Conservation (phyloP, 2,888 invertebrate genomes). For the Apoderus coryli region DNA sequence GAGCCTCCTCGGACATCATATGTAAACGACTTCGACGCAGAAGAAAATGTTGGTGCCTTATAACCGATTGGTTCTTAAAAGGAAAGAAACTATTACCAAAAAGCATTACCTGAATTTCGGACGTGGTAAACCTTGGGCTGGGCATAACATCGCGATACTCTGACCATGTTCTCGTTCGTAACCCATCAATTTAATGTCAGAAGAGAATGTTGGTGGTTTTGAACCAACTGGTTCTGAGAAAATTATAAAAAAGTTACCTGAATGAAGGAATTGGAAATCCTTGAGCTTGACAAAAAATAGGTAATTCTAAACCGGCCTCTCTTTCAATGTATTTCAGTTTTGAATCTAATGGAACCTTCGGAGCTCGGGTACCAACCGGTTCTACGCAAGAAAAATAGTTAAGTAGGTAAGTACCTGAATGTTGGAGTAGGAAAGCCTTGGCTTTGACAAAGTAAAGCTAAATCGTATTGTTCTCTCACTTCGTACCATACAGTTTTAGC, state of each 20-base stretch:
- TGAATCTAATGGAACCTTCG: constrained; percentile 30
- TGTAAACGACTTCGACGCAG: constrained; percentile 31
- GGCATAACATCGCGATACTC: constrained; percentile 46
- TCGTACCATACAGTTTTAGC: constrained; percentile 25
- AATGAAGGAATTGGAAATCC: constrained; percentile 41
- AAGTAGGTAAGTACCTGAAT: constrained; percentile 34
- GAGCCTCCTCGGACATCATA: constrained; percentile 29
- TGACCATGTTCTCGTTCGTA: constrained; percentile 26
- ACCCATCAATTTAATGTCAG: constrained; percentile 47
- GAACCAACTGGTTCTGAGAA: constrained; percentile 52
- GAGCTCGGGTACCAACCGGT: constrained; percentile 49
- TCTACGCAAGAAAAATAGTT: constrained; percentile 26
- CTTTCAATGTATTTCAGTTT: constrained; percentile 22
- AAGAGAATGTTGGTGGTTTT: constrained; percentile 51
- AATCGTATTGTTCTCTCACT: constrained; percentile 17
- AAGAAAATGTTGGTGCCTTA: constrained; percentile 33
- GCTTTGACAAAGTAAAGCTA: constrained; percentile 36
- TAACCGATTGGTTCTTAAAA: constrained; percentile 37
- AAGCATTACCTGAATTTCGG: constrained; percentile 46
- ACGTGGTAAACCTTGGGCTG: constrained; percentile 55
- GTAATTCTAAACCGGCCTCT: constrained; percentile 18
- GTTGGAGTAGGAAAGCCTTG: constrained; percentile 42
- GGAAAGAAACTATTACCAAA: constrained; percentile 6
- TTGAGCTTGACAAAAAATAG: constrained; percentile 39
- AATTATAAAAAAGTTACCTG: constrained; percentile 29